phyloP scores from a whole-genome alignment of 2,888 invertebrate genomes.

The Syritta pipiens region DNA sequence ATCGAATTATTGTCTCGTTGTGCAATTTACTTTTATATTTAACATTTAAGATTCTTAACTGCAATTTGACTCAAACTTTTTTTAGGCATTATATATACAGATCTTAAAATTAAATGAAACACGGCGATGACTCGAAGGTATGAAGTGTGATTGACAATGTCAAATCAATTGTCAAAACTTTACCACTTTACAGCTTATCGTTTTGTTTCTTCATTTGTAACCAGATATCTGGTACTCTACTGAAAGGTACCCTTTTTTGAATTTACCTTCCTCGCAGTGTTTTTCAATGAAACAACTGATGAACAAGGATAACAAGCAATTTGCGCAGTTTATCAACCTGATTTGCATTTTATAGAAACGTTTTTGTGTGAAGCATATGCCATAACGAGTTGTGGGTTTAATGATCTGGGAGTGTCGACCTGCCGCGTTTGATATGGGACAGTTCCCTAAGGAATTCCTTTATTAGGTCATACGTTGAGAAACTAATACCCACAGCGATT shows the following conservation, averaged over 20 bases:
- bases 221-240: no score
- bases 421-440: conserved; percentile 76
- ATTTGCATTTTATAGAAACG: conserved; percentile 16
- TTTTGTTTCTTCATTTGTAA: background rate
- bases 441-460: conserved; percentile 82
- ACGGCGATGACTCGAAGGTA: background rate
- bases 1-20: conserved; percentile 70
- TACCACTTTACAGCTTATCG: background rate
- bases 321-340: background rate
- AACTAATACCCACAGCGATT: conserved; percentile 95
- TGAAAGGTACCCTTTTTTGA: background rate
- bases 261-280: no score
- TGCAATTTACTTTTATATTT: conserved; percentile 42
- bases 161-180: no score
- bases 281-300: conserved; percentile 1
- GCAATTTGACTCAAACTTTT: conserved; percentile 14
- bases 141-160: background rate
- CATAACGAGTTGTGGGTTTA: conserved; percentile 5
- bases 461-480: conserved; percentile 94
- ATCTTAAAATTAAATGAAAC: conserved; percentile 7
- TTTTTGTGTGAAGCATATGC: conserved; percentile 19
- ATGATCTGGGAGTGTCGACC: conserved; percentile 58
- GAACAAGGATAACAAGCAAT: background rate
- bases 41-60: conserved; percentile 15
- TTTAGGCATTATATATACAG: conserved; percentile 8